A percentile compares a stretch with the other conserved stretches of the same genome.
Evolutionary conservation across 2,797 vertebrate genomes (phyloP).

Genomic region (Eulemur rubriventer): DNA sequence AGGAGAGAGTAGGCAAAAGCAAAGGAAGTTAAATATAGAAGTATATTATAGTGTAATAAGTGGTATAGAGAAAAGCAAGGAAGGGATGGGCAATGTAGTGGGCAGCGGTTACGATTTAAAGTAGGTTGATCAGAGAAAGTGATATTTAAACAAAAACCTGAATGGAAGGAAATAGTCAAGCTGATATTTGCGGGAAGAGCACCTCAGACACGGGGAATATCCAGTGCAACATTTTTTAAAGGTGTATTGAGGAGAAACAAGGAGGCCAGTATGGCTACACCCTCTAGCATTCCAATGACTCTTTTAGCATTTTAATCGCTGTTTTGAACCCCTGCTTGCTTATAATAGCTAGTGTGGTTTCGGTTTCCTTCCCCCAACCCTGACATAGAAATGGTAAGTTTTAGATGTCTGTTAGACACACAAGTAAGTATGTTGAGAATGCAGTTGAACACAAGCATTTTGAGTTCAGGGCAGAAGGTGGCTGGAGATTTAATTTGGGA

Average conservation of each 20-base stretch:
- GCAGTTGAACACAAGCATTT: neutral
- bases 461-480: neutral
- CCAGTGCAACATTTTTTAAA: neutral
- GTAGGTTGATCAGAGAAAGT: neutral
- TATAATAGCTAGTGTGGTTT: neutral
- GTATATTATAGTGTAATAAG: neutral
- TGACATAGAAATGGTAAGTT: neutral
- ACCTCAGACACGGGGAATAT: neutral
- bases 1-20: neutral
- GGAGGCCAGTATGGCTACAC: neutral
- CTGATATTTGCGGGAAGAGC: neutral
- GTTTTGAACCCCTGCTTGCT: neutral
- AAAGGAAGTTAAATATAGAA: neutral
- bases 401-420: neutral
- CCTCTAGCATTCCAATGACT: neutral
- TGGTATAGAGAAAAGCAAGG: neutral
- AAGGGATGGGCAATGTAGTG: neutral
- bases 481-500: neutral
- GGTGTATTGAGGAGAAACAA: neutral
- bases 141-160: neutral
- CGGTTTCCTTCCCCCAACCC: neutral
- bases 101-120: neutral
- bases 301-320: neutral
- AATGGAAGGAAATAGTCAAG: neutral
- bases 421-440: neutral